Conservation (phyloP, 2,888 invertebrate genomes). For the Sycophila texana region DNA sequence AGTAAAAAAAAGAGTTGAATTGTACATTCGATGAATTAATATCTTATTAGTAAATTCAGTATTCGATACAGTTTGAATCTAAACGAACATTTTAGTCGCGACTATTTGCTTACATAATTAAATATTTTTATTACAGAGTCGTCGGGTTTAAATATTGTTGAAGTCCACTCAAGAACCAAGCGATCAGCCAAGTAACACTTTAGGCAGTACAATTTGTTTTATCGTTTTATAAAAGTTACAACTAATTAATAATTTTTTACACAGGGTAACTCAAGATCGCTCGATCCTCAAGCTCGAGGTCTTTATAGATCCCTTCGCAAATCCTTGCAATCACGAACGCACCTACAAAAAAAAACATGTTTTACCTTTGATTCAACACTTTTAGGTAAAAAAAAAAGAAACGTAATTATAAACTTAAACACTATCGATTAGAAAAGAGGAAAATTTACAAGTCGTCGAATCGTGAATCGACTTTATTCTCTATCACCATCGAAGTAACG, state of each 20-base stretch:
- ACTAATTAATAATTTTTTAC: conserved; percentile 33
- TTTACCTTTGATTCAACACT: conserved; percentile 6
- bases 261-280: conserved; percentile 41
- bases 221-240: conserved; percentile 1
- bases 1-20: conserved; percentile 37
- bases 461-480: conserved; percentile 12
- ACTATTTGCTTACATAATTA: conserved; percentile 14
- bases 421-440: conserved; percentile 26
- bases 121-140: not conserved
- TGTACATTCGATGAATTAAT: conserved; percentile 24
- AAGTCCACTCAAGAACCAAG: conserved; percentile 34
- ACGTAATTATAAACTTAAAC: conserved; percentile 30
- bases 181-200: conserved; percentile 17
- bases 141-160: conserved; percentile 10
- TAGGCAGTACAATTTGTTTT: not conserved
- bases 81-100: not conserved
- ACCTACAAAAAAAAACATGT: not conserved
- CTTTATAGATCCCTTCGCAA: not conserved
- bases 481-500: conserved; percentile 53
- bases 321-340: conserved; percentile 5
- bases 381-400: not conserved
- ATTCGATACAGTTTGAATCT: conserved; percentile 11
- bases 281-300: conserved; percentile 8
- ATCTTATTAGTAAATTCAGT: not conserved
- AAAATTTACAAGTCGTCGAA: conserved; percentile 47